Base-by-base conservation (phyloP, 2,797 vertebrate species). In the Labroides dimidiatus region DNA sequence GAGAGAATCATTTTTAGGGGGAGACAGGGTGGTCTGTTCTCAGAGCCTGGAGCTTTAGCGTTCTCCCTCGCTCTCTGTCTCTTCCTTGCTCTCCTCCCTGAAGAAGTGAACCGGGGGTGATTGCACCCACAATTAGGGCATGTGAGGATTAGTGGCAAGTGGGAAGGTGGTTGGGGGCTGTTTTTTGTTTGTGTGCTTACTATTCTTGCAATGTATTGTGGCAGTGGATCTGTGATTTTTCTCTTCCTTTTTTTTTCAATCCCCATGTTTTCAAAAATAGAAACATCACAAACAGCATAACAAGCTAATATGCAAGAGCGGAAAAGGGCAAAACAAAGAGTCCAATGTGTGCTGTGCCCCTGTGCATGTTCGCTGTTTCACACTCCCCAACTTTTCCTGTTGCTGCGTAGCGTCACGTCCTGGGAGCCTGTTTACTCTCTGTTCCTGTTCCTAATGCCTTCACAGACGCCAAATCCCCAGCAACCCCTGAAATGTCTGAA, bases 71-170 rank as follows among this genome's bases (percentile, higher is more conserved):
- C 63, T 27, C 43, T 41, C 61, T 42, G 33, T 64, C 41, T 44
- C 55, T 33, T 8, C 30, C 27, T 53, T 52, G 69, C 47, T 63
- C 64, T 37, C 36, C 44, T 65, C 59, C 69, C 49, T 12, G 0
- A 71, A 82, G 75, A 81, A 72, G 75, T 80, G 79, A 91, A 87
- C 92, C 73, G 72, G 85, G 87, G 89, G 86, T 89, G 85, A 85
- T 73, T 80, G 80, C 77, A 80, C 79, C 83, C 85, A 91, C 90
- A 92, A 91, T 92, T 90, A 92, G 91, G 89, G 77, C 91, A 90
- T 71, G 82, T 75, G 77, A 85, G 89, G 93, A 93, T 94, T 93
- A 92, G 79, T 61, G 88, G 82, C 55, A 61, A 90, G 87, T 78
- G 69, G 78, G 89, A 86, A 84, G 82, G 83, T 85, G 85, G 90